Percentiles rank a stretch among this genome's conserved stretches.
Evolutionary conservation across 1,140 invertebrate species (phyloP).

Genomic region (Latrodectus geometricus): DNA sequence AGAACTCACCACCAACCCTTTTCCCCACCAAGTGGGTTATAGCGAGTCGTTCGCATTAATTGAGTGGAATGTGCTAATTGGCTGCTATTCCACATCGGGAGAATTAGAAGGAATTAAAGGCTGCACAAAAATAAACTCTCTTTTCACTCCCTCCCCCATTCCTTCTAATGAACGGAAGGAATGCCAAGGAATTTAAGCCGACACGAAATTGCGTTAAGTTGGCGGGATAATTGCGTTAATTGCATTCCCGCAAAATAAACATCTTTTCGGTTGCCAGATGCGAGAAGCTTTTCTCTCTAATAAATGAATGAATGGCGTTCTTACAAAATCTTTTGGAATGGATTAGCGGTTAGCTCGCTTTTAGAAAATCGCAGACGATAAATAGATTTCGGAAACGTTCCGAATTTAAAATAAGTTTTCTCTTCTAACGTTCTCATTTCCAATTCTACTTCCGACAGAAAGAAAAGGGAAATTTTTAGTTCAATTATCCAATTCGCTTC

Average conservation of each 20-base stretch:
- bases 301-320: slow-evolving; percentile 47
- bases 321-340: slow-evolving; percentile 10
- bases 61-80: slow-evolving; percentile 57
- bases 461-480: slow-evolving; percentile 49
- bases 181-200: slow-evolving; percentile 55
- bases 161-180: slow-evolving; percentile 32
- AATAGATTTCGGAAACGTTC: slow-evolving; percentile 52
- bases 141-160: slow-evolving; percentile 17
- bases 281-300: slow-evolving; percentile 24
- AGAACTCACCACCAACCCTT: slow-evolving; percentile 3
- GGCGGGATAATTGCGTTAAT: slow-evolving; percentile 58
- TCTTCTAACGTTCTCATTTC: background rate
- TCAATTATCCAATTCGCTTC: slow-evolving; percentile 53
- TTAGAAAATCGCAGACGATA: slow-evolving; percentile 39
- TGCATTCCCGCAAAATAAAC: slow-evolving; percentile 61
- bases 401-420: slow-evolving; percentile 52
- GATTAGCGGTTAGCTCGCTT: slow-evolving; percentile 38
- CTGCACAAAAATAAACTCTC: slow-evolving; percentile 45
- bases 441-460: background rate
- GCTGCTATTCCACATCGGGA: slow-evolving; percentile 56
- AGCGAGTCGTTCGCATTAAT: slow-evolving; percentile 50
- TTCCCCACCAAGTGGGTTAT: slow-evolving; percentile 18
- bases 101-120: slow-evolving; percentile 53
- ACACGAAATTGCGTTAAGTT: slow-evolving; percentile 61
- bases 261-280: slow-evolving; percentile 37